Evolutionary conservation across 2,888 invertebrate genomes (phyloP).

Genomic region (Hydraecia micacea): DNA sequence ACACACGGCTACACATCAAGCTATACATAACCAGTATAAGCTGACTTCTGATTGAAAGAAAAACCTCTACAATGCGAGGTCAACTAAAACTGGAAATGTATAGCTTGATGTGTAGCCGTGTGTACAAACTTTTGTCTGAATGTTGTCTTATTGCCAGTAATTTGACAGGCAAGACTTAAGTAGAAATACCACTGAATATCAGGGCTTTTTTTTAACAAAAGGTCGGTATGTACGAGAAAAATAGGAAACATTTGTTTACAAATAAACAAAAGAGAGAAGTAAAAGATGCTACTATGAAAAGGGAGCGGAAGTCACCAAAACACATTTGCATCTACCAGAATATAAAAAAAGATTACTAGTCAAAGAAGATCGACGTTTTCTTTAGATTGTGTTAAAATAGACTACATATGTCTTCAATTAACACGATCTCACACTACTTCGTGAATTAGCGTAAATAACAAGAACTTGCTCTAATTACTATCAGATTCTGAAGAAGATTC

Average conservation of each 20-base stretch:
- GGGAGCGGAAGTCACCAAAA: background rate
- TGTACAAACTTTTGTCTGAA: constrained; percentile 42
- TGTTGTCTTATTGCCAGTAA: constrained; percentile 30
- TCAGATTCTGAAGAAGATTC: background rate
- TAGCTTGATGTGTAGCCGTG: too few species aligned
- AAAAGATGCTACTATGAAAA: background rate
- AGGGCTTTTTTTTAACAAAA: background rate
- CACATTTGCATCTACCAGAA: too few species aligned
- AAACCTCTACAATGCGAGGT: too few species aligned
- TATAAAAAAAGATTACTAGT: too few species aligned
- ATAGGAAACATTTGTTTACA: background rate
- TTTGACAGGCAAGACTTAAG: constrained; percentile 35
- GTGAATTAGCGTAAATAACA: background rate
- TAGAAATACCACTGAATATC: constrained; percentile 24
- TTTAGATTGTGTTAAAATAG: too few species aligned
- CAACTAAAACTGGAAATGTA: too few species aligned
- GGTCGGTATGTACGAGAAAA: background rate
- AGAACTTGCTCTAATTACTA: background rate
- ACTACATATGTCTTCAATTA: constrained; percentile 1
- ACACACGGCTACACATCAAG: too few species aligned
- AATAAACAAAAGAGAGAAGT: background rate
- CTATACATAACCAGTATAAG: too few species aligned
- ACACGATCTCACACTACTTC: background rate
- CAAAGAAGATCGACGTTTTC: background rate
- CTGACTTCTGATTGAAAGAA: too few species aligned